Percentiles rank a stretch among this genome's conserved stretches.
Conservation (phyloP, 2,113 vertebrate species). For the Myrmophylax atrothorax region DNA sequence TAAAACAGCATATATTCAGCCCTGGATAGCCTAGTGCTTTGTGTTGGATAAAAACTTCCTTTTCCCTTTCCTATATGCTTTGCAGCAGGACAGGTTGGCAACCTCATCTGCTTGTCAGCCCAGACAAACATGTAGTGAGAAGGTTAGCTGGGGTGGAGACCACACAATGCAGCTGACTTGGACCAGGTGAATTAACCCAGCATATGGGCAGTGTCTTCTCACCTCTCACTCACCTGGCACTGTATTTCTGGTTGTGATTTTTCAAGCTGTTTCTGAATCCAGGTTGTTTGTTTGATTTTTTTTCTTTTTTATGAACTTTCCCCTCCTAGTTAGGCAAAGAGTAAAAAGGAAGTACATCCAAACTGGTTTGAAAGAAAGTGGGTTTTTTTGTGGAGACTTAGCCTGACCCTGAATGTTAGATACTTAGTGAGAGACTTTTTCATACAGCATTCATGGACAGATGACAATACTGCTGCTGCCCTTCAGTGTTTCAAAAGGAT, state of each 20-base stretch:
- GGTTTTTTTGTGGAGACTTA: neutral
- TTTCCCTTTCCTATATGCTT: neutral
- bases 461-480: neutral
- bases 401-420: neutral
- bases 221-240: neutral
- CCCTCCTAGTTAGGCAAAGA: neutral
- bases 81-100: conserved; percentile 14
- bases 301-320: neutral
- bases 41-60: neutral
- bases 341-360: neutral
- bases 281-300: neutral
- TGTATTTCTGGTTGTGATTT: neutral
- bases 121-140: neutral
- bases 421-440: neutral
- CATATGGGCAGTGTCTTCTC: neutral
- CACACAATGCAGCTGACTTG: neutral
- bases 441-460: neutral
- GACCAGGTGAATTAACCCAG: neutral
- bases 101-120: neutral
- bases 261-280: neutral
- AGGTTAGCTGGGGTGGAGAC: neutral
- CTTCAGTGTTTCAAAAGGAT: neutral
- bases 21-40: neutral
- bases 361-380: neutral
- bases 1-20: neutral